phyloP scores from a whole-genome alignment of 2,113 vertebrate species.

The Thymallus thymallus region DNA sequence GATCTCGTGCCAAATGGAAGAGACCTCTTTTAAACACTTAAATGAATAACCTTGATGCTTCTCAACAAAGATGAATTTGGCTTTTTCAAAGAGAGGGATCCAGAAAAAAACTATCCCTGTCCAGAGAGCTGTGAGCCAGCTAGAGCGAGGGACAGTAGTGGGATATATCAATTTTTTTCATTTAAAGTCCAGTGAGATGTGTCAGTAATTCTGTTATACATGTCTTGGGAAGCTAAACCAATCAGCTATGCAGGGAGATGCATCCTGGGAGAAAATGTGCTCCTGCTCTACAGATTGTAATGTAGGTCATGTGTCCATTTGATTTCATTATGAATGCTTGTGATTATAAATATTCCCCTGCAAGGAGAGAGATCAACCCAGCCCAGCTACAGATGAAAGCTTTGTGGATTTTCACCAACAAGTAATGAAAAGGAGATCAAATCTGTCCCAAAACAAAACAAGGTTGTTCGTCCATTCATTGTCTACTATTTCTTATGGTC shows the following conservation, averaged over 20 bases:
- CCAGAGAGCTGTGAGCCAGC: not conserved
- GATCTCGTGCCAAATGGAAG: no score
- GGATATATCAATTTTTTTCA: not conserved
- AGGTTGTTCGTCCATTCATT: no score
- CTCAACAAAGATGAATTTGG: no score
- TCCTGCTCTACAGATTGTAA: not conserved
- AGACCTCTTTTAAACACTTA: no score
- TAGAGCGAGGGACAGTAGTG: not conserved
- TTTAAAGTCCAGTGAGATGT: not conserved
- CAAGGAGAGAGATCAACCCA: no score
- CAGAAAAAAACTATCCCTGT: not conserved
- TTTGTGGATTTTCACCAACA: no score
- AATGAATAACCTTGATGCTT: no score
- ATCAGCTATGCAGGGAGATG: constrained; percentile 16
- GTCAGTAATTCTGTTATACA: not conserved
- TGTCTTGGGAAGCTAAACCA: constrained; percentile 5
- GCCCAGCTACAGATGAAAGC: no score
- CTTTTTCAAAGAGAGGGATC: no score
- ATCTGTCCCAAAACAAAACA: no score
- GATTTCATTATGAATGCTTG: not conserved
- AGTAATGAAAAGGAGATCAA: no score
- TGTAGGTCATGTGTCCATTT: constrained; percentile 1
- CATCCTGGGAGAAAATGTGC: constrained; percentile 21
- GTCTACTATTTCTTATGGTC: no score
- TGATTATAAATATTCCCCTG: not conserved